Base-by-base conservation (phyloP, 2,113 vertebrate species). In the Antigone vipio region DNA sequence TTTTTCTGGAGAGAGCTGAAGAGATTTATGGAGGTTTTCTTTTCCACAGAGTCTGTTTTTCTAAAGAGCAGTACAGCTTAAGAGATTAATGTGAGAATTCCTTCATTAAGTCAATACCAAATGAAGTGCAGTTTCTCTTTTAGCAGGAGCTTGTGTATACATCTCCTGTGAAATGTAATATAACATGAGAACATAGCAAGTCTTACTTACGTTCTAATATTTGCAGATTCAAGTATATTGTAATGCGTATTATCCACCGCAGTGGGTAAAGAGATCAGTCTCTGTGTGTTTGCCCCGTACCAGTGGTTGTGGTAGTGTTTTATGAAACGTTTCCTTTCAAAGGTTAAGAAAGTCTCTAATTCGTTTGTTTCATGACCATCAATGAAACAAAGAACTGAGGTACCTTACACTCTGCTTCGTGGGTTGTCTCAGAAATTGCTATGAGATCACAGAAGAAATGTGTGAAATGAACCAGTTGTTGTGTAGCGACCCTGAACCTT, bases 51-150 rank as follows among this genome's bases (percentile, higher is more conserved):
- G 75, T 63, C 90, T 96, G 59, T 93, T 97, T 96, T 97, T 74
- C 75, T 93, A 95, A 95, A 93, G 72, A 93, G 63, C 67, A 84
- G 55, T 74, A 30, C 78, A 88, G 85, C 59, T 96, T 96, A 96
- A 91, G 93, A 96, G 95, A 96, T 97, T 95, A 94, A 95, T 90
- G 85, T 93, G 93, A 92, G 88, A 96, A 97, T 96, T 95, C 88
- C 92, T 96, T 95, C 92, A 90, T 96, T 96, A 95, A 95, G 95
- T 92, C 85, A 92, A 88, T 94, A 95, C 82, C 29, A 79, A 94
- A 89, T 82, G 81, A 96, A 96, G n/a, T 88, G 55, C 71, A 55
- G 59, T 88, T 94, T 95, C 62, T 89, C 16, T 88, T 88, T 83
- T 86, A 86, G 79, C 44, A 53, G 71, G 29, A 88, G 38, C 82